A percentile compares a stretch with the other conserved stretches of the same genome.
Conservation (phyloP, 1,140 invertebrate genomes). For the Melitaea cinxia region DNA sequence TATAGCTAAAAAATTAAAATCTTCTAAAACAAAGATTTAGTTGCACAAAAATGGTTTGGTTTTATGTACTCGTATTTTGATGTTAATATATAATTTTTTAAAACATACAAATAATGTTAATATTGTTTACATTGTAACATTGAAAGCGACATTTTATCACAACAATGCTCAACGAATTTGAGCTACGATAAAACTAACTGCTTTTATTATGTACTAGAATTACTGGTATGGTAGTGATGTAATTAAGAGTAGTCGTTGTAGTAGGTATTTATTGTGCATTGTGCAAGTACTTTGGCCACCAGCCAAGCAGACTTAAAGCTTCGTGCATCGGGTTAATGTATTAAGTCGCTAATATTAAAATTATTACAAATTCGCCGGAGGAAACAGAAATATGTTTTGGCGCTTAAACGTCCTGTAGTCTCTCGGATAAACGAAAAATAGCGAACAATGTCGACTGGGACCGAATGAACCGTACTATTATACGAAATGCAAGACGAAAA, state of each 20-base stretch:
- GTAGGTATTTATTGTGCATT: constrained; percentile 74
- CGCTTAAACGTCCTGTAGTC: constrained; percentile 10
- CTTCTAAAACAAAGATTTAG: not conserved
- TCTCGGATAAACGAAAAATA: constrained; percentile 46
- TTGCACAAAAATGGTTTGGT: not conserved
- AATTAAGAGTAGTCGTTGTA: constrained; percentile 73
- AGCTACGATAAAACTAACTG: constrained; percentile 37
- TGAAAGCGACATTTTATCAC: constrained; percentile 8
- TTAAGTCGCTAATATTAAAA: constrained; percentile 62
- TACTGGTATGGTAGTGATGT: constrained; percentile 61
- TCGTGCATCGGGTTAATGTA: constrained; percentile 68
- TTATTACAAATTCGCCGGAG: constrained; percentile 49
- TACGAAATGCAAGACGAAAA: constrained; percentile 73
- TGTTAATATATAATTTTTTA: not conserved
- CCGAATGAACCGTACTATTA: constrained; percentile 67
- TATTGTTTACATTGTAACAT: constrained; percentile 2
- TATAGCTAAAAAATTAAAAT: too few species aligned
- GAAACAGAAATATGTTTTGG: constrained; percentile 16
- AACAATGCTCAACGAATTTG: constrained; percentile 17
- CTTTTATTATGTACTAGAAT: constrained; percentile 42
- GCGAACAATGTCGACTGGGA: constrained; percentile 58
- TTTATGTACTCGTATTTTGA: not conserved
- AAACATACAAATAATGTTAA: not conserved
- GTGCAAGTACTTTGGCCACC: constrained; percentile 62
- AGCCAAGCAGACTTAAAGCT: constrained; percentile 68